These are phyloP conservation scores for Amazona finschi DNA, from an alignment of 2,797 vertebrate genomes.

Conservation along the genomic window DNA sequence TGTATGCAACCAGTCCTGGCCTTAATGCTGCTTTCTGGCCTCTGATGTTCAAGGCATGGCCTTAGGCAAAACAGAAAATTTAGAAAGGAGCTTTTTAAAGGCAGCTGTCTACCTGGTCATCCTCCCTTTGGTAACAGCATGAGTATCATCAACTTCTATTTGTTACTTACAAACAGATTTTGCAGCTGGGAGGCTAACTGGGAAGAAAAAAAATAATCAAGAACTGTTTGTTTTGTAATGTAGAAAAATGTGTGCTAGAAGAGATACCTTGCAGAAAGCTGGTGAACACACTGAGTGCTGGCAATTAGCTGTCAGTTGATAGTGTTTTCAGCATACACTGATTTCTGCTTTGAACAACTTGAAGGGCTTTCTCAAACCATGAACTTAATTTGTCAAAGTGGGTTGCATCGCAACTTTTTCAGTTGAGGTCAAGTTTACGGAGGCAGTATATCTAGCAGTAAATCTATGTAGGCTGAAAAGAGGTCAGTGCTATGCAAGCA, in stretches of 20 bases:
- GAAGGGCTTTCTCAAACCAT: background rate
- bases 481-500: background rate
- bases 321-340: background rate
- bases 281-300: background rate
- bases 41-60: constrained; percentile 45
- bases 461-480: background rate
- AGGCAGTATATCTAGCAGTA: background rate
- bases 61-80: constrained; percentile 34
- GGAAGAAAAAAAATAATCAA: background rate
- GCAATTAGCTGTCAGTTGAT: background rate
- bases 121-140: background rate
- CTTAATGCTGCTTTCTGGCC: background rate
- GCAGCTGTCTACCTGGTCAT: background rate
- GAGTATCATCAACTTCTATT: background rate
- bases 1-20: background rate
- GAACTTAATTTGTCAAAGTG: background rate
- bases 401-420: background rate
- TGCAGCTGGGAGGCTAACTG: background rate
- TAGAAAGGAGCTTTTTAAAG: constrained; percentile 1
- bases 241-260: background rate
- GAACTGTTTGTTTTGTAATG: background rate
- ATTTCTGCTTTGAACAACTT: background rate
- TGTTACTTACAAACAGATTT: background rate
- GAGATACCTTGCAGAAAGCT: background rate
- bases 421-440: background rate